These are phyloP conservation scores for Apodemus speciosus DNA, from an alignment of 2,113 vertebrate species.

Conservation along the genomic window DNA sequence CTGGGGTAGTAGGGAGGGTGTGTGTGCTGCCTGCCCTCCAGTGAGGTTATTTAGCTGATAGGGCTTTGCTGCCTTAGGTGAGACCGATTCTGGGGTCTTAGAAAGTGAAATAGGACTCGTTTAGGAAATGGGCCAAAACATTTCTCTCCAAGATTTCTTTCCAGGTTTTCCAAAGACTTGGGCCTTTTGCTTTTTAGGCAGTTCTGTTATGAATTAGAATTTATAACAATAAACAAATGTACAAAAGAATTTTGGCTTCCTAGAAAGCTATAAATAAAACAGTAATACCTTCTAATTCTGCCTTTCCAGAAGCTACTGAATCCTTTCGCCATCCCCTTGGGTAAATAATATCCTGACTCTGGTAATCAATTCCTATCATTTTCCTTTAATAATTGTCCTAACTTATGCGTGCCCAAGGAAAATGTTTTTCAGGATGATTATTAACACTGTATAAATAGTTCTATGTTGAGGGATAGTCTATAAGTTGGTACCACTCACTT, in stretches of 20 bases:
- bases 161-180: not conserved
- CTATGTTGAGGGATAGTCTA: not conserved
- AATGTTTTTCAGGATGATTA: not conserved
- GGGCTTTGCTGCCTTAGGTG: not conserved
- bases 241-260: not conserved
- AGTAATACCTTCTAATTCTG: not conserved
- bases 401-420: not conserved
- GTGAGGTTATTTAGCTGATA: not conserved
- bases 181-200: not conserved
- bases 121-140: not conserved
- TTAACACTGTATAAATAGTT: slow-evolving; percentile 12
- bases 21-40: rapidly evolving
- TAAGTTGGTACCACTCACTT: not conserved
- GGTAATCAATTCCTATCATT: not conserved
- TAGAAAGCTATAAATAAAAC: not conserved
- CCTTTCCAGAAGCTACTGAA: not conserved
- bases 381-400: not conserved
- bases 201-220: slow-evolving; percentile 14
- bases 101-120: not conserved
- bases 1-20: not conserved
- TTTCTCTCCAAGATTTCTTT: not conserved
- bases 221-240: not conserved
- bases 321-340: not conserved
- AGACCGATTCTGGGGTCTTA: not conserved
- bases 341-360: not conserved